Evolutionary conservation across 1,140 invertebrate species (phyloP).

Genomic region (Drosophila santomea): DNA sequence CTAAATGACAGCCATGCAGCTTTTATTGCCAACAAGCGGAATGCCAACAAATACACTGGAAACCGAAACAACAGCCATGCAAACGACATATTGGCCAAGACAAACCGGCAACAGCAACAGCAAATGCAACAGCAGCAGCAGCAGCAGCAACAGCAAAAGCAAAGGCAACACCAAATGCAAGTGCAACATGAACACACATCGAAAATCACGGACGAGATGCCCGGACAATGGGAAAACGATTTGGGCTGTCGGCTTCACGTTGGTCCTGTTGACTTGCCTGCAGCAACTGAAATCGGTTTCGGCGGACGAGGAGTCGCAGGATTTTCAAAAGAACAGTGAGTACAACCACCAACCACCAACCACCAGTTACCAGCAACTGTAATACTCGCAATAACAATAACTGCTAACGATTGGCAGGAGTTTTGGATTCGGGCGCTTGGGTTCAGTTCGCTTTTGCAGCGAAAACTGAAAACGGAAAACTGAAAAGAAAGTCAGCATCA

Average conservation of each 20-base stretch:
- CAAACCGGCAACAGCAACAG: conserved; percentile 19
- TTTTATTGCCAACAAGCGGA: conserved; percentile 63
- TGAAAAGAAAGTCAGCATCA: conserved; percentile 8
- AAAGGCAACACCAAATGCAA: conserved; percentile 9
- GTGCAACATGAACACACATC: conserved; percentile 51
- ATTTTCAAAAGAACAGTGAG: conserved; percentile 84
- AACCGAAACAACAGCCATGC: conserved; percentile 33
- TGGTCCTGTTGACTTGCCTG: conserved; percentile 57
- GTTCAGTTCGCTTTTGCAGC: too few species aligned
- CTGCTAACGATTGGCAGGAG: conserved; percentile 22
- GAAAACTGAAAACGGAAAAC: neutral
- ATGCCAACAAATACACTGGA: conserved; percentile 15
- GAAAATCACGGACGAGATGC: conserved; percentile 73
- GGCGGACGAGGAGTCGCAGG: conserved; percentile 78
- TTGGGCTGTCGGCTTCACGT: conserved; percentile 54
- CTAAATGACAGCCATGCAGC: conserved; percentile 72
- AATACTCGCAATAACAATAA: conserved; percentile 38
- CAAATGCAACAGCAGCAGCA: neutral
- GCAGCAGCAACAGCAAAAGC: conserved; percentile 7
- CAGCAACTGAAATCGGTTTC: conserved; percentile 38
- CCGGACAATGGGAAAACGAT: conserved; percentile 57
- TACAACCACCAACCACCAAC: conserved; percentile 21
- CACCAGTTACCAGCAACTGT: conserved; percentile 2
- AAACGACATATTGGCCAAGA: conserved; percentile 43
- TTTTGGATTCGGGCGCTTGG: too few species aligned